These are phyloP conservation scores for Sinocyclocheilus anshuiensis DNA, from an alignment of 2,113 vertebrate species.

Conservation along the genomic window DNA sequence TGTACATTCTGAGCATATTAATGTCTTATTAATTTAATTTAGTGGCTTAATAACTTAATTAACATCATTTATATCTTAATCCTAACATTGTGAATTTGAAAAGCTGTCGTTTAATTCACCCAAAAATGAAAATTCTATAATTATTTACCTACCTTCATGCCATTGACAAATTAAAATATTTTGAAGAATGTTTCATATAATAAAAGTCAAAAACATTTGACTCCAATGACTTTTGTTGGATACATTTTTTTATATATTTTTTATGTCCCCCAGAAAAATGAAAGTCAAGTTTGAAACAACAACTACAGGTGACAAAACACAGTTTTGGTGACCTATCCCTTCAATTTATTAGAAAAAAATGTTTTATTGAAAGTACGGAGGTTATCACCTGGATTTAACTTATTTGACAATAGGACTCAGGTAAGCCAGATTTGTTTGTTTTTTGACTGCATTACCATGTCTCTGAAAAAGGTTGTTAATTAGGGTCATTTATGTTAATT, in stretches of 20 bases:
- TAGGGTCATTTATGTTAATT: constrained; percentile 62
- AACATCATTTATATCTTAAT: background rate
- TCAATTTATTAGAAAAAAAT: background rate
- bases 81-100: background rate
- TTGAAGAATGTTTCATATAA: background rate
- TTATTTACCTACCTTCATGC: background rate
- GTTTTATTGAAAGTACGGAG: constrained; percentile 17
- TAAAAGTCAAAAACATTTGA: background rate
- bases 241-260: background rate
- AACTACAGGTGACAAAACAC: background rate
- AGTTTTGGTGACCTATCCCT: background rate
- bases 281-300: background rate
- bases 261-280: too few relatives aligned
- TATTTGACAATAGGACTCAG: constrained; percentile 26
- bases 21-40: background rate
- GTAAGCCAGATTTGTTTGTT: constrained; percentile 27
- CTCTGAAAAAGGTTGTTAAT: constrained; percentile 63
- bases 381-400: constrained; percentile 48
- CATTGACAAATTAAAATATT: background rate
- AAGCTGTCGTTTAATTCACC: background rate
- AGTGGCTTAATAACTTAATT: background rate
- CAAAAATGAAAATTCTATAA: background rate
- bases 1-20: background rate
- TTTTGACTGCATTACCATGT: constrained; percentile 48
- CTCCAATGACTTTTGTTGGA: background rate